A percentile compares a stretch with the other conserved stretches of the same genome.
phyloP scores from a whole-genome alignment of 2,888 invertebrate genomes.

The Pristionchus fissidentatus region DNA sequence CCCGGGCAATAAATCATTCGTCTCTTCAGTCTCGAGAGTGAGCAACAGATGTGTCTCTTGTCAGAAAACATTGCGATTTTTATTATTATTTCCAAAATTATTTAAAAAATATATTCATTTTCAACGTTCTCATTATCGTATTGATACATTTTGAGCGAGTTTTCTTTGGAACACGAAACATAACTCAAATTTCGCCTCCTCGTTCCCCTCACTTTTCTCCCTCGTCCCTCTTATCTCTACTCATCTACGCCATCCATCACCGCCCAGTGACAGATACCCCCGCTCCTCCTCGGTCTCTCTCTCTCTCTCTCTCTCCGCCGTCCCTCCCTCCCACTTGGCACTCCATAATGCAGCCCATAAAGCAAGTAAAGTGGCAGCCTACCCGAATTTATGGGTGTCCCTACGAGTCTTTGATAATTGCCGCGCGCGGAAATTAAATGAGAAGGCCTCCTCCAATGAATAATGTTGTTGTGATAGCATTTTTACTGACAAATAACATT shows the following conservation, averaged over 20 bases:
- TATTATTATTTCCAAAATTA: not conserved
- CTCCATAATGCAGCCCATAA: conserved; percentile 33
- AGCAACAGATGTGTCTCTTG: not conserved
- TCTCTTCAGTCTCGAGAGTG: conserved; percentile 27
- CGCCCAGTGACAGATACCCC: conserved; percentile 32
- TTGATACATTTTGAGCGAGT: not conserved
- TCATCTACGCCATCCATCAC: conserved; percentile 24
- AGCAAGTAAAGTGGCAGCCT: conserved; percentile 3
- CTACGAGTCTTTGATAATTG: too few relatives aligned
- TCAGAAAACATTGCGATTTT: not conserved
- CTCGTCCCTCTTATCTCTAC: conserved; percentile 5
- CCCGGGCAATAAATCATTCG: not conserved
- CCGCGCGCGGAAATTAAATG: too few relatives aligned
- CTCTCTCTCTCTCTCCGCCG: not conserved
- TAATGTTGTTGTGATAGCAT: too few relatives aligned
- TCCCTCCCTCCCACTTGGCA: conserved; percentile 1
- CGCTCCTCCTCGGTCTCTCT: not conserved
- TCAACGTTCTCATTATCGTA: not conserved
- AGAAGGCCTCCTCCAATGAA: too few relatives aligned
- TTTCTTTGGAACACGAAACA: not conserved
- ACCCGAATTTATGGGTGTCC: conserved; percentile 29
- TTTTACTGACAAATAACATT: too few relatives aligned
- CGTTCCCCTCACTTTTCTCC: not conserved
- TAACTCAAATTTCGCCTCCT: conserved; percentile 17
- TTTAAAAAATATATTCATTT: too few relatives aligned